Evolutionary conservation across 2,113 vertebrate genomes (phyloP).

Genomic region (Leptobrachium ailaonicum): DNA sequence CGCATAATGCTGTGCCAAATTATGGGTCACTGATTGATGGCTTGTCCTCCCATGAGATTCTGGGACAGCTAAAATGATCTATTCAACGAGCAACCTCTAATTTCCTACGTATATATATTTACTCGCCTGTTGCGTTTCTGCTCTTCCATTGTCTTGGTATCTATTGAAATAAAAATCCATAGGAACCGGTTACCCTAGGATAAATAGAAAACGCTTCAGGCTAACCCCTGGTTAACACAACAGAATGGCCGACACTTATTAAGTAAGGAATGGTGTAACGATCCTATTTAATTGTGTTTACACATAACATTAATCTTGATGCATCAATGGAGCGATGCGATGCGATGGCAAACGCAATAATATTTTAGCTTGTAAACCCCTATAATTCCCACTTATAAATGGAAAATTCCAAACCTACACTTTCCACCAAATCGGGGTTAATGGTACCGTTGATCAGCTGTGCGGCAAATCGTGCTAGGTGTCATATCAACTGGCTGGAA

Average conservation of each 20-base stretch:
- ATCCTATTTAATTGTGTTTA: not conserved
- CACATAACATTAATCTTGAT: not conserved
- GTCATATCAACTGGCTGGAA: not conserved
- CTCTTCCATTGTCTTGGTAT: too few species aligned
- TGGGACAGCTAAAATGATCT: not conserved
- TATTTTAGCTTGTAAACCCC: conserved; percentile 50
- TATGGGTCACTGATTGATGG: not conserved
- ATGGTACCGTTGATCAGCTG: conserved; percentile 11
- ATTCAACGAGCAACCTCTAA: not conserved
- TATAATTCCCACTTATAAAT: conserved; percentile 48
- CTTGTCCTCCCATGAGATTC: not conserved
- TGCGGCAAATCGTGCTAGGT: not conserved
- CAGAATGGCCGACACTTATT: conserved; percentile 5
- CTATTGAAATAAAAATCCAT: too few species aligned
- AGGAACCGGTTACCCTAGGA: too few species aligned
- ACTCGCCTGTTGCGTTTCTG: too few species aligned
- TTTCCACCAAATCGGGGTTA: conserved; percentile 8
- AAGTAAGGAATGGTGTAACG: not conserved
- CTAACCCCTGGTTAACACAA: not conserved
- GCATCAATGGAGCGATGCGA: not conserved
- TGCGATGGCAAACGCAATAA: conserved; percentile 48
- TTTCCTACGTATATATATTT: not conserved
- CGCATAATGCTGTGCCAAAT: not conserved
- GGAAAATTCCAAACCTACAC: not conserved
- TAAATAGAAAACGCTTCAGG: too few species aligned